Evolutionary conservation across 2,888 invertebrate genomes (phyloP).

Genomic region (Calameuta idolon): DNA sequence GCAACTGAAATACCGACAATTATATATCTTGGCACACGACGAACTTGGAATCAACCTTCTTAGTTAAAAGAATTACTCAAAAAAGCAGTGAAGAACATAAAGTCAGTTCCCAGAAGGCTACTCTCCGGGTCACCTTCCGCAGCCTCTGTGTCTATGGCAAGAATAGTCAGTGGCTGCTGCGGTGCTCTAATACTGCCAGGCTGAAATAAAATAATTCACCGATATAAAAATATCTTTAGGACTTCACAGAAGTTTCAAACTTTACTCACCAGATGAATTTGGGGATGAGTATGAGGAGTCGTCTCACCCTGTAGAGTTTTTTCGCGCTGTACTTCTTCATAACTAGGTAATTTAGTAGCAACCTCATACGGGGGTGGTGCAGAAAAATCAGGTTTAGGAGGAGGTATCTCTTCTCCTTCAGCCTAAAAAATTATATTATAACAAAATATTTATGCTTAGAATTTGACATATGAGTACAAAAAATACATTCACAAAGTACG

Average conservation of each 20-base stretch:
- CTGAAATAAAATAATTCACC: constrained; percentile 38
- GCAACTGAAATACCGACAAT: constrained; percentile 75
- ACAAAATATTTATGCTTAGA: background rate
- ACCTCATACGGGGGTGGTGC: constrained; percentile 92
- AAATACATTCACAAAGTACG: background rate
- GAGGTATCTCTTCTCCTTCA: constrained; percentile 76
- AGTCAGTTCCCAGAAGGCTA: constrained; percentile 89
- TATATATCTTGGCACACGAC: background rate
- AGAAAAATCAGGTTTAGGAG: constrained; percentile 85
- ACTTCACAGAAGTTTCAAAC: background rate
- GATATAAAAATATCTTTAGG: background rate
- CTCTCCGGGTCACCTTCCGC: constrained; percentile 82
- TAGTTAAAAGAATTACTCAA: constrained; percentile 72
- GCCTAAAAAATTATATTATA: background rate
- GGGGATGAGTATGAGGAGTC: constrained; percentile 61
- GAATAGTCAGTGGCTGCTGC: constrained; percentile 76
- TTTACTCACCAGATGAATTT: constrained; percentile 55
- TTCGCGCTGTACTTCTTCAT: constrained; percentile 91
- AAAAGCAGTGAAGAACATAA: constrained; percentile 93
- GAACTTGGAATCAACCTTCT: background rate
- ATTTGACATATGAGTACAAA: background rate
- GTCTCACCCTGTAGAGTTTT: constrained; percentile 83
- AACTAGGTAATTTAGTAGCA: constrained; percentile 87
- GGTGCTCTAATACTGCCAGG: constrained; percentile 62
- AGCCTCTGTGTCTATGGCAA: constrained; percentile 81